Percentiles rank a stretch among this genome's conserved stretches.
Evolutionary conservation across 2,888 invertebrate genomes (phyloP).

Genomic region (Mythimna vitellina): DNA sequence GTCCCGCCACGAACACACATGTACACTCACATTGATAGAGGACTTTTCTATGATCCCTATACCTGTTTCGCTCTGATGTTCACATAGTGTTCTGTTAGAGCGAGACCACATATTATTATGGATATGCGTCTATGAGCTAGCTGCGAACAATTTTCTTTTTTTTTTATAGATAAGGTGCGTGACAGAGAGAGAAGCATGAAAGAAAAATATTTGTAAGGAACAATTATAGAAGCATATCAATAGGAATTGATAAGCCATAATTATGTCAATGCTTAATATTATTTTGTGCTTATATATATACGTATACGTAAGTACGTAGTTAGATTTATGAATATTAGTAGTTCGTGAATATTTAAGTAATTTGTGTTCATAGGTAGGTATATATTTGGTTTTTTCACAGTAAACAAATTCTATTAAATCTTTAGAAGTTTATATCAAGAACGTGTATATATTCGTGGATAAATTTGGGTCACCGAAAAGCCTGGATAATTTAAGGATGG

Average conservation of each 20-base stretch:
- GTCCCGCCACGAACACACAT: slow-evolving; percentile 75
- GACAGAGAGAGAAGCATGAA: slow-evolving; percentile 35
- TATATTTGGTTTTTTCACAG: no score
- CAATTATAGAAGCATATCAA: neutral
- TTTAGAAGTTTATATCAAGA: neutral
- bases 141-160: slow-evolving; percentile 55
- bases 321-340: no score
- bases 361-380: no score
- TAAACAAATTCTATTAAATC: no score
- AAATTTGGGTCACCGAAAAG: neutral
- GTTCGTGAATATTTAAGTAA: no score
- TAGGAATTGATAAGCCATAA: neutral
- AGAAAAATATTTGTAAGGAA: slow-evolving; percentile 14
- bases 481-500: slow-evolving; percentile 9
- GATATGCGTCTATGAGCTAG: slow-evolving; percentile 66
- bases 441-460: slow-evolving; percentile 3
- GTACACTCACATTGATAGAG: slow-evolving; percentile 69
- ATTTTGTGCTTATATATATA: no score
- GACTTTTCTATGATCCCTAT: slow-evolving; percentile 84
- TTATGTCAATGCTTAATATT: no score
- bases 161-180: slow-evolving; percentile 29
- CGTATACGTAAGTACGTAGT: no score
- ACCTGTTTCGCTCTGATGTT: slow-evolving; percentile 72
- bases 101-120: slow-evolving; percentile 69
- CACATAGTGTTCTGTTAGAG: slow-evolving; percentile 54